Conservation (phyloP, 2,113 vertebrate genomes). For the Sus scrofa region T2T-Sscrofa CM000813.6:57955001-57955500, state of each 20-base stretch:
- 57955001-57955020: not conserved
- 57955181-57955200: not conserved
- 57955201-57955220: too few species aligned
- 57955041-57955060: not conserved
- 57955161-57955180: not conserved
- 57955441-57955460: not conserved
- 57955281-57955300: too few species aligned
- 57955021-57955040: not conserved
- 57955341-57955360: too few species aligned
- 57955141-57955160: not conserved
- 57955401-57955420: too few species aligned
- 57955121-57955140: not conserved
- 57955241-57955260: too few species aligned
- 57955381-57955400: too few species aligned
- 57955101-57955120: not conserved
- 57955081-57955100: not conserved
- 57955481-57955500: not conserved
- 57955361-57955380: too few species aligned
- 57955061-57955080: not conserved
- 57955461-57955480: not conserved
- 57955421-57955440: too few species aligned
- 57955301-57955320: too few species aligned
- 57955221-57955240: too few species aligned
- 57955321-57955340: too few species aligned
- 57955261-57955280: too few species aligned